Conservation (phyloP, 2,113 vertebrate genomes). For the Pyrgilauda ruficollis region DNA sequence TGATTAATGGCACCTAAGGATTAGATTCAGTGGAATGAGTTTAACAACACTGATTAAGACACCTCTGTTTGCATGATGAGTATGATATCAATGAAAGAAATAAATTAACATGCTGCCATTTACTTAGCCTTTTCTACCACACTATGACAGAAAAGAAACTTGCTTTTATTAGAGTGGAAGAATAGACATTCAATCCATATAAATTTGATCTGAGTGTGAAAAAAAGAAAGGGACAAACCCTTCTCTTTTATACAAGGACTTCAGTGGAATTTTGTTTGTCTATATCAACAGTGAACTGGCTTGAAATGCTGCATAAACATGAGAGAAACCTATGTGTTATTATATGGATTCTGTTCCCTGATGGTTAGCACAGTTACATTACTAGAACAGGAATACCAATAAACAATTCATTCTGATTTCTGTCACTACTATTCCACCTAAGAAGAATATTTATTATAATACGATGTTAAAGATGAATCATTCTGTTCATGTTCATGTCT, state of each 20-base stretch:
- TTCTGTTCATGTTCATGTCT: not conserved
- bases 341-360: not conserved
- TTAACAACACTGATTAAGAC: not conserved
- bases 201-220: not conserved
- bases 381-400: not conserved
- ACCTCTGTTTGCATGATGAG: not conserved
- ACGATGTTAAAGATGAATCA: not conserved
- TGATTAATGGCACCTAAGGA: not conserved
- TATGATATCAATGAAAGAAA: not conserved
- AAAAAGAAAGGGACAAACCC: not conserved
- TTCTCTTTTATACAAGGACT: not conserved
- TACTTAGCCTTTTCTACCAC: not conserved
- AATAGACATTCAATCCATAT: not conserved
- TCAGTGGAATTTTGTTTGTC: not conserved
- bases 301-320: not conserved
- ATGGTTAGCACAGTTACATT: not conserved
- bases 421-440: not conserved
- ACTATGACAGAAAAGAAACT: not conserved
- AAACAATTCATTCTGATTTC: constrained; percentile 16
- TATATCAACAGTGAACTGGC: not conserved
- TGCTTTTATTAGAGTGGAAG: not conserved
- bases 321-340: not conserved
- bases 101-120: not conserved
- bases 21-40: not conserved
- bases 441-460: not conserved